Base-by-base conservation (phyloP, 2,113 vertebrate genomes). In the Onychorhynchus coronatus region DNA sequence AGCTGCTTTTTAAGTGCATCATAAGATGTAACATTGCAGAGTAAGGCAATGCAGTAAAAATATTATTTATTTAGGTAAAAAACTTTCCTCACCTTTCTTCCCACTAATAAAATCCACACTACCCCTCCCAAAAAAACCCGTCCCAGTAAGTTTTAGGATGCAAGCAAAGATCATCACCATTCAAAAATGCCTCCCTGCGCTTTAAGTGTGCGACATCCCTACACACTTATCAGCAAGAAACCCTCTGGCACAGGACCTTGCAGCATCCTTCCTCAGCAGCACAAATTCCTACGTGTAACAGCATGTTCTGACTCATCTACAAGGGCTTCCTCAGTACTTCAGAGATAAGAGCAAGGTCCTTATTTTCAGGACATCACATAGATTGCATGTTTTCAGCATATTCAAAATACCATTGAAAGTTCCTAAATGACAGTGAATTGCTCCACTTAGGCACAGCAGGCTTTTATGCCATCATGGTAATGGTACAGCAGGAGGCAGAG, bases 401-500 rank as follows among this genome's bases (percentile, higher is more conserved):
- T 84, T 71, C 74, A 68, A 77, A 91, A 62, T 14, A 67, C 0
- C 71, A 23, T 0, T 42, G 82, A 9, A 82, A 87, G 73, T 72
- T 91, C 85, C 41, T 44, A 74, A 80, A 71, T 49, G 42, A 35
- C 47, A 61, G 65, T 2, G 28, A 50, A 59, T 77, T 52, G 65
- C 52, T 58, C 56, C 61, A 55, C 49, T 75, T 33, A 37, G 39
- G 80, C 66, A 61, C 88, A 75, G 88, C 53, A 71, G 73, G 79
- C 58, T 80, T 84, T 71, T 74, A 46, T 55, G 83, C 56, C 79
- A 72, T 28, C 28, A 31, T 22, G 56, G 61, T 63, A 61, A 91
- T 6, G 28, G 65, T 87, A 41, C 65, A 91, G 73, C 85, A 84
- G 88, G 80, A 92, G 90, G 63, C 46, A 5, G 35, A 59, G 37